phyloP scores from a whole-genome alignment of 2,888 invertebrate species.

The Drosophila algonquin region DNA sequence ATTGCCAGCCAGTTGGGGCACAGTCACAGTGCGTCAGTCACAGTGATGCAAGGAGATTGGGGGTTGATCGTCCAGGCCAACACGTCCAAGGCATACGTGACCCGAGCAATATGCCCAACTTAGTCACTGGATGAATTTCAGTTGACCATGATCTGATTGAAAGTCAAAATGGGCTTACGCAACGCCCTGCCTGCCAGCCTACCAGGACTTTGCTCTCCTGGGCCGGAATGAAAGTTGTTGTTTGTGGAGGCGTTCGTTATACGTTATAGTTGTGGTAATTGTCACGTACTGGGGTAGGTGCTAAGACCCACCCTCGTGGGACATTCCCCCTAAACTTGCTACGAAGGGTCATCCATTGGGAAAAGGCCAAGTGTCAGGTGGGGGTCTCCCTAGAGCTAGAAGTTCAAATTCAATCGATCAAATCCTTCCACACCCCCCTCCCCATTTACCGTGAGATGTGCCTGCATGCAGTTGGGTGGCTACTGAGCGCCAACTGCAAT shows the following conservation, averaged over 20 bases:
- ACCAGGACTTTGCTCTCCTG: not conserved
- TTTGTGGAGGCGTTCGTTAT: conserved; percentile 53
- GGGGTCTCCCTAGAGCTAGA: too few species aligned
- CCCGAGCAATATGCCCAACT: not conserved
- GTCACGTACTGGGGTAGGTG: conserved; percentile 57
- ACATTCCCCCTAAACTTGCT: not conserved
- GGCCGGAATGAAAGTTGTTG: not conserved
- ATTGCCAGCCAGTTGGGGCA: too few species aligned
- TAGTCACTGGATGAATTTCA: too few species aligned
- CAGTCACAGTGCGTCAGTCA: too few species aligned
- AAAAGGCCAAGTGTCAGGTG: not conserved
- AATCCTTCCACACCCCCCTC: too few species aligned
- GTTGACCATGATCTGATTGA: conserved; percentile 17
- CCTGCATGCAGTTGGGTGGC: too few species aligned
- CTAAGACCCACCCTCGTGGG: too few species aligned
- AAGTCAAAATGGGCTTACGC: not conserved
- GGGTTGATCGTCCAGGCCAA: not conserved
- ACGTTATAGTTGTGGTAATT: conserved; percentile 63
- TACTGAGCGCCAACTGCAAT: too few species aligned
- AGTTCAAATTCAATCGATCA: too few species aligned
- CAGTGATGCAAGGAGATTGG: too few species aligned
- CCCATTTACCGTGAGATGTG: too few species aligned
- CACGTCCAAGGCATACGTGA: conserved; percentile 15
- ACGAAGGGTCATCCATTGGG: not conserved
- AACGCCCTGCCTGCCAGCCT: too few species aligned